phyloP scores from a whole-genome alignment of 2,888 invertebrate genomes.

The Drosophila putrida region DNA sequence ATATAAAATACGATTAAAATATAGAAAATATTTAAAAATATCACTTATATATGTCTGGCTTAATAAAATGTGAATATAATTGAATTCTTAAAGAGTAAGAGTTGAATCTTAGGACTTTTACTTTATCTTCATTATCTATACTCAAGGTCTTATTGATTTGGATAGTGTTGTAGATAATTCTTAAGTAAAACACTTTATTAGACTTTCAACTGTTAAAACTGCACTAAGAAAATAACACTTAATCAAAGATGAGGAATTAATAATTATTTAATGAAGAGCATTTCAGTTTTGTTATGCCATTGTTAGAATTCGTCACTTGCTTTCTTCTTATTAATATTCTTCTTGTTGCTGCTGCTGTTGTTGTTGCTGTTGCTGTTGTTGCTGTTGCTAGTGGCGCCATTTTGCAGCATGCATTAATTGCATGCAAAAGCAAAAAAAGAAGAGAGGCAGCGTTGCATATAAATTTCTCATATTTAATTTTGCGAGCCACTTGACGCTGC shows the following conservation, averaged over 20 bases:
- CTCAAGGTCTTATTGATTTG: no score
- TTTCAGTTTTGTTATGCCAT: slow-evolving; percentile 14
- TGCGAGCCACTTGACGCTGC: slow-evolving; percentile 65
- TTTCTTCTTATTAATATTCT: slow-evolving; percentile 15
- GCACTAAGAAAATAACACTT: background rate
- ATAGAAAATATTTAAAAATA: no score
- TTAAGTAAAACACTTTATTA: background rate
- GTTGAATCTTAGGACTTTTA: no score
- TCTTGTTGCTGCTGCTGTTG: slow-evolving; percentile 11
- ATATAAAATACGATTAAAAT: no score
- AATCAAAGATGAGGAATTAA: background rate
- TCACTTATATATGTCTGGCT: no score
- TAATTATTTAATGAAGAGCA: slow-evolving; percentile 28
- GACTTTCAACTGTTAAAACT: background rate
- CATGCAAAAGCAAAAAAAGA: no score
- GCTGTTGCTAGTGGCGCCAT: slow-evolving; percentile 35
- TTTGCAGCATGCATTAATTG: slow-evolving; percentile 71
- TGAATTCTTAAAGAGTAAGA: no score
- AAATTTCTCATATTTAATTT: slow-evolving; percentile 79
- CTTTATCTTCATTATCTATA: no score
- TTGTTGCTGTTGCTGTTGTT: slow-evolving; percentile 7
- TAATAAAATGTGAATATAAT: no score
- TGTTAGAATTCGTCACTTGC: background rate
- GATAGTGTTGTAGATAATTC: background rate
- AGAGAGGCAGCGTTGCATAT: slow-evolving; percentile 67